Evolutionary conservation across 1,140 invertebrate genomes (phyloP), one percentile per base, ranked within the genome.

Genomic region (Pseudachorutes palmiensis): DNA sequence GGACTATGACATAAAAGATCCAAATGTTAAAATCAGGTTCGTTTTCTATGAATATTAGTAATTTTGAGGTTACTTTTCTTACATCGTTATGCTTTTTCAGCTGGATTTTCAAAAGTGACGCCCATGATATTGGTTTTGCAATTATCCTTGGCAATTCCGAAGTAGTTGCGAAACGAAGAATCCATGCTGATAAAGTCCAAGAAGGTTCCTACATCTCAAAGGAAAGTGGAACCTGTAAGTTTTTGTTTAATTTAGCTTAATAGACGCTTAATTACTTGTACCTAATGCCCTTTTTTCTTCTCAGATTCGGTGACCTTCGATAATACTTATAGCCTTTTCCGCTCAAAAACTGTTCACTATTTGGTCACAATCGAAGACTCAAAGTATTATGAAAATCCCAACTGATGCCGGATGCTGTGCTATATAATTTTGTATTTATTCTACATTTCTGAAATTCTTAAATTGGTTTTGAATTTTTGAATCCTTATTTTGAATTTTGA

Each of bases 101-200:
- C n/a, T 68, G 62, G 61, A 64, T 31, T 22, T 68, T 68, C 62
- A 12, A 41, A 57, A 68, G 62, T 9, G 48, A 63, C 2, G 26
- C 32, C 51, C 49, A 62, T 48, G 67, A 68, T 51, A 68, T 68
- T 58, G 62, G 61, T 64, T 68, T 68, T 48, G 5, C 49, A 45
- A n/a, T 68, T 12, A 24, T 1, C n/a, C n/a, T n/a, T 22, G 12
- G 62, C 29, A 29, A 68, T 24, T 28, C 65, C 1, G 49, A 36
- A 59, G 3, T 68, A 5, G 19, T 68, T 19, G 2, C 28, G 1
- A 3, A 28, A 16, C 14, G 41, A 12, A 30, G 62, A 31, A 12
- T 59, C 24, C n/a, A 64, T 24, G 28, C 48, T 22, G 41, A 64
- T 24, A 36, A 9, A 29, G 33, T 58, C 1, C 67, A 68, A 29